A percentile compares a stretch with the other conserved stretches of the same genome.
phyloP scores from a whole-genome alignment of 2,113 vertebrate species.

The Macquaria ambigua region DNA sequence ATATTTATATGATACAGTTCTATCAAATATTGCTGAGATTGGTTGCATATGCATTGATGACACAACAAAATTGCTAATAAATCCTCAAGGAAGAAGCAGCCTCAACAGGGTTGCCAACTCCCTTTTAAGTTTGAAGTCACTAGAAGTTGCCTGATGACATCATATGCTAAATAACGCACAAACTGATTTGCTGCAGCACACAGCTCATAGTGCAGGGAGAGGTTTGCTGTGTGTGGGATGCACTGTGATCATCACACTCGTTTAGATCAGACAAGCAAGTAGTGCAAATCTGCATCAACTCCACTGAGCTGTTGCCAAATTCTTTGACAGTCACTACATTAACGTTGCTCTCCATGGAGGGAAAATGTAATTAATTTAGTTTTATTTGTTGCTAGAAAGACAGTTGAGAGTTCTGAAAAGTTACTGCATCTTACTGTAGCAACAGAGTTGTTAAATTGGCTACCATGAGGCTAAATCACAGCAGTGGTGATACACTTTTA shows the following conservation, averaged over 20 bases:
- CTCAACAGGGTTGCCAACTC: background rate
- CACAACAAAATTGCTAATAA: background rate
- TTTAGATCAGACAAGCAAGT: slow-evolving; percentile 23
- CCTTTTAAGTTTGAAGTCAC: background rate
- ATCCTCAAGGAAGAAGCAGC: background rate
- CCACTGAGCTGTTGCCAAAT: background rate
- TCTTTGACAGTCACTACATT: slow-evolving; percentile 17
- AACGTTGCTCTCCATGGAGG: slow-evolving; percentile 6
- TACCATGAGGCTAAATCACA: slow-evolving; percentile 40
- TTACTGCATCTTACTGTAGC: background rate
- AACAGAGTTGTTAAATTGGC: slow-evolving; percentile 43
- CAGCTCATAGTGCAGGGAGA: slow-evolving; percentile 6
- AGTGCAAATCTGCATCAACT: slow-evolving; percentile 29
- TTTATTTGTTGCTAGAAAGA: slow-evolving; percentile 10
- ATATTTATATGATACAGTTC: too few species aligned
- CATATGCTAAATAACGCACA: slow-evolving; percentile 2
- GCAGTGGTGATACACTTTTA: slow-evolving; percentile 39
- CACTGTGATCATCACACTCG: slow-evolving; percentile 14
- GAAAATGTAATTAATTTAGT: slow-evolving; percentile 19
- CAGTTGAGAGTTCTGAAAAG: slow-evolving; percentile 11
- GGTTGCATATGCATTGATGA: too few species aligned
- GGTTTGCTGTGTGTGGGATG: background rate
- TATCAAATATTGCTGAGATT: too few species aligned
- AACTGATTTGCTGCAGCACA: background rate
- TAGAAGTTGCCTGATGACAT: background rate